Evolutionary conservation across 2,797 vertebrate genomes (phyloP).

Genomic region (Sarcoramphus papa): DNA sequence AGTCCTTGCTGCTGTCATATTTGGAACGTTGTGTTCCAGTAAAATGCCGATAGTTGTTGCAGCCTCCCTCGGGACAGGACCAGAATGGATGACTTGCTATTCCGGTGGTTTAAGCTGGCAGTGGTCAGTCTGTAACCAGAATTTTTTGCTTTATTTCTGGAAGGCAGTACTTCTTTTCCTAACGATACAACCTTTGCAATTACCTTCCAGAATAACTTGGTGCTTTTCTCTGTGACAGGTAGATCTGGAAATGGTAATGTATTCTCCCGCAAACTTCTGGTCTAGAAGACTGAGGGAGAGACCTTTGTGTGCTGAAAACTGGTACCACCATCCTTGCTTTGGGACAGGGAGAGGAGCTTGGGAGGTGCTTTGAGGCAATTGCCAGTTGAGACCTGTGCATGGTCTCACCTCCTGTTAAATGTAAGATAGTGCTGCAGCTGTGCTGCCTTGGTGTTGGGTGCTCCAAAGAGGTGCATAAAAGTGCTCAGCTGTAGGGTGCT

Average conservation of each 20-base stretch:
- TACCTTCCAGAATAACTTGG: not conserved
- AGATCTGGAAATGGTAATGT: rapidly evolving
- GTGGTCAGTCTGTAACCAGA: not conserved
- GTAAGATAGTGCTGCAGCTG: not conserved
- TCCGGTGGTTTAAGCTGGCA: not conserved
- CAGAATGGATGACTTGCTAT: not conserved
- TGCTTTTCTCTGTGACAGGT: not conserved
- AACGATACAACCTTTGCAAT: not conserved
- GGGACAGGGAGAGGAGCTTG: not conserved
- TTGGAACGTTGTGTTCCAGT: not conserved
- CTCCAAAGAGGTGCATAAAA: not conserved
- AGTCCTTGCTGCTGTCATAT: not conserved
- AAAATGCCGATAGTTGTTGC: not conserved
- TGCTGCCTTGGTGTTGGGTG: not conserved
- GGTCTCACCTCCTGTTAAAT: not conserved
- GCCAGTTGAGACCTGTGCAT: not conserved
- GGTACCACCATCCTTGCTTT: not conserved
- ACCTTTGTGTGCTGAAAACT: not conserved
- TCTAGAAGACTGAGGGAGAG: not conserved
- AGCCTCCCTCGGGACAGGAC: not conserved
- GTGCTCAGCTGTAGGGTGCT: not conserved
- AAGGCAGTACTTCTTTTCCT: not conserved
- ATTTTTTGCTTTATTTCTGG: not conserved
- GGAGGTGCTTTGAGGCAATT: not conserved
- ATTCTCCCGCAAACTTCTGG: not conserved